Evolutionary conservation across 2,113 vertebrate genomes (phyloP).

Genomic region (Serranochromis macrocephalus): DNA sequence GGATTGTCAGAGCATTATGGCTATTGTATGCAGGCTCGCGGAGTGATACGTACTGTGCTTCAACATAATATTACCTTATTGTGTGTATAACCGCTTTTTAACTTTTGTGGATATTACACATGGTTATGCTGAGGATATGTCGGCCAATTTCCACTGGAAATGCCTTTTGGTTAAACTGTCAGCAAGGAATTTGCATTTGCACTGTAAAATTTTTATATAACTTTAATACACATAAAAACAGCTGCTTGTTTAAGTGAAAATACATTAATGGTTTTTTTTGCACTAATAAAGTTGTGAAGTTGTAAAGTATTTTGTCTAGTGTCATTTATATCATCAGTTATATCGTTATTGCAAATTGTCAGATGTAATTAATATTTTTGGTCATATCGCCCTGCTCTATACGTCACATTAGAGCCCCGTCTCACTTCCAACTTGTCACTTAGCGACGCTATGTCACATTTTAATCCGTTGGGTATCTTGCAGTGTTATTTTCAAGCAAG

Average conservation of each 20-base stretch:
- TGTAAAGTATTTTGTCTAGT: background rate
- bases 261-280: background rate
- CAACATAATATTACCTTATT: accelerated
- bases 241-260: background rate
- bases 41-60: background rate
- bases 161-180: background rate
- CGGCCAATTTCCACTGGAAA: background rate
- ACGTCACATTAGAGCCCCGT: background rate
- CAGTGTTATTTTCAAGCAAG: background rate
- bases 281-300: background rate
- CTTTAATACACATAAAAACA: background rate
- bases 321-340: background rate
- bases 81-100: background rate
- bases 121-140: background rate
- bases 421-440: background rate
- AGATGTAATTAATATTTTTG: background rate
- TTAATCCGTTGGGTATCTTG: background rate
- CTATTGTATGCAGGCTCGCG: accelerated
- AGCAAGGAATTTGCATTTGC: background rate
- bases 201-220: background rate
- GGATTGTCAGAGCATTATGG: background rate
- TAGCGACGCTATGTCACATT: background rate
- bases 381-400: background rate
- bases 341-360: background rate
- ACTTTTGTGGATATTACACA: background rate